Evolutionary conservation across 2,888 invertebrate species (phyloP), one percentile per base, ranked within the genome.

Genomic region (Cyrtodaria siliqua): DNA sequence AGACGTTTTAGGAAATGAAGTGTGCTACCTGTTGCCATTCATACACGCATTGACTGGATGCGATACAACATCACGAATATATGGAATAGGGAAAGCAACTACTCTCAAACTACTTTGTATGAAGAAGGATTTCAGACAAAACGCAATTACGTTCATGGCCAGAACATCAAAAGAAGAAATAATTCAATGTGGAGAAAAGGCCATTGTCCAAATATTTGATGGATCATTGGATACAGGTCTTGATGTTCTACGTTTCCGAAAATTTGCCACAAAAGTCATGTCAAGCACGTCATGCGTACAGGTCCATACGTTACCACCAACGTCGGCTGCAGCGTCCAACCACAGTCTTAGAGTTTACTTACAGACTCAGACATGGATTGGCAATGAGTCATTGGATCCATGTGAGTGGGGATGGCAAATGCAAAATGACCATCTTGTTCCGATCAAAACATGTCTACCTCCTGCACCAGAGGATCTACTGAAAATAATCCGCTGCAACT

Each of bases 161-260:
- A 33, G 4, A 12, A 8, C 12, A 33, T 73, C 38, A 59, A 33
- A 26, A 29, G 27, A 66, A 71, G n/a, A n/a, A n/a, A n/a, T n/a
- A n/a, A n/a, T n/a, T n/a, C n/a, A n/a, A n/a, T n/a, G n/a, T 60
- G 23, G 82, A 77, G 14, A 76, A 81, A 50, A 33, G 60, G 33
- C 60, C 61, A 16, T 50, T 18, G 53, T 26, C 24, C n/a, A 23
- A 26, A 27, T 26, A 42, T 8, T 24, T 0, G n/a, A n/a, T 14
- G 14, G 18, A 27, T 26, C 2, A 61, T 27, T 16, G 9, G 16
- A 29, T 9, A 23, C 20, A 27, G 16, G 55, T 55, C 6, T 55
- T 3, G 29, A 55, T 55, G 2, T 14, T 2, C 4, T 55, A 8
- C 2, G 55, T 9, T 55, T 27, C 29, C 2, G 20, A 29, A 55